A percentile compares a stretch with the other conserved stretches of the same genome.
Conservation (phyloP, 2,113 vertebrate species). For the Callithrix jacchus region DNA sequence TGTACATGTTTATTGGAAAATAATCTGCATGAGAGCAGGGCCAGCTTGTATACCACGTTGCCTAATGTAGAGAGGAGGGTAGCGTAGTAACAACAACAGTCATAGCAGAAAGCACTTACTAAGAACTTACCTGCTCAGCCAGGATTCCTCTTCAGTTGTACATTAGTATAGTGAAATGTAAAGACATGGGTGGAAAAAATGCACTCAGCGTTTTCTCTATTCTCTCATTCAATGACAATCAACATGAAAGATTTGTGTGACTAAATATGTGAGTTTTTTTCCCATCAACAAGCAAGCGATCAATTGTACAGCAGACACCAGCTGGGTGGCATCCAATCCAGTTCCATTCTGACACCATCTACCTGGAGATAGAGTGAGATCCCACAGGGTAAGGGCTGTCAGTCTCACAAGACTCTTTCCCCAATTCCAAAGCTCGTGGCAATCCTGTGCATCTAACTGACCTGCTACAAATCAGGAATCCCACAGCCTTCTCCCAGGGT, state of each 20-base stretch:
- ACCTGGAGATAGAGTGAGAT: not conserved
- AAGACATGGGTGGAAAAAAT: not conserved
- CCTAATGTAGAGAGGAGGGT: not conserved
- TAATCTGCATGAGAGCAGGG: too few species aligned
- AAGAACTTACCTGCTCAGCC: not conserved
- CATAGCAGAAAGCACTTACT: not conserved
- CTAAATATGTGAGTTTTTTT: not conserved
- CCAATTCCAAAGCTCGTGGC: not conserved
- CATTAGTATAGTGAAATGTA: accelerated
- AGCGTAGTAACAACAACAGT: not conserved
- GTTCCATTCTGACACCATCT: not conserved
- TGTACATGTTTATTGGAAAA: not conserved
- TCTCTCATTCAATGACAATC: not conserved
- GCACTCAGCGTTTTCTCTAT: not conserved
- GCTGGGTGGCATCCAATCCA: not conserved
- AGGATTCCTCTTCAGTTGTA: too few species aligned
- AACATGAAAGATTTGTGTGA: not conserved
- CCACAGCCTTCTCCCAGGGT: not conserved
- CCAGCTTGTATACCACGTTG: not conserved
- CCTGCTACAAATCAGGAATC: not conserved
- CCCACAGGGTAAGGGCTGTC: not conserved
- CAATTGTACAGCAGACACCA: not conserved
- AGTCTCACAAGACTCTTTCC: not conserved
- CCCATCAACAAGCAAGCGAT: not conserved
- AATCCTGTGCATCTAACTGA: not conserved